Base-by-base conservation (phyloP, 2,797 vertebrate genomes). In the Urosaurus nigricauda region DNA sequence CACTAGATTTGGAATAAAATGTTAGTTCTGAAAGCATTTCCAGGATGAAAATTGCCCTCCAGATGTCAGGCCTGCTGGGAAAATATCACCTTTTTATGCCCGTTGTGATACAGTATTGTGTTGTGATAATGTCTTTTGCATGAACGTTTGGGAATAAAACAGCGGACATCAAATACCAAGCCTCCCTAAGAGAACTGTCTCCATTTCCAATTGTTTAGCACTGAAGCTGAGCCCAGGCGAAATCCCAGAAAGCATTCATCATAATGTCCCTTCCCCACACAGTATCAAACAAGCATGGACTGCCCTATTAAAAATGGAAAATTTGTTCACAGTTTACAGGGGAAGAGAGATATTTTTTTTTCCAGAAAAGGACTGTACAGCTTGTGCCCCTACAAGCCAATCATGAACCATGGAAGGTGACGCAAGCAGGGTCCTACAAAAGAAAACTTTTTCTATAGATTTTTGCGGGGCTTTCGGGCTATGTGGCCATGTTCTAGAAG, bases 101-200 rank as follows among this genome's bases (percentile, higher is more conserved):
- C 47, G 8, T 81, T 35, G 93, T 93, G 93, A 84, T 83, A 79
- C 19, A 37, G 88, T 93, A 82, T 90, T 86, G 92, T 90, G 84
- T 87, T 26, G 94, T 92, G 90, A 79, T 2, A 0, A 74, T 86
- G 87, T 79, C 78, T 90, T 85, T 89, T 92, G 92, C 93, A 90
- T 90, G 94, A 83, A 40, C 71, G 7, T 90, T 92, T 75, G 77
- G 83, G 88, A 93, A 94, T 89, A 86, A 92, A 88, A 88, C 43
- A 24, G 40, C 1, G 4, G n/a, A 79, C 88, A 92, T 84, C 32
- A 77, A 89, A 75, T 79, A 29, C 21, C n/a, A 47, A 73, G 71
- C 53, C 71, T 70, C 32, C 56, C 87, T 86, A 51, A 13, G 32
- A 65, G 63, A 77, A 51, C 58, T 9, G 77, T 71, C 24, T 0